Base-by-base conservation (phyloP, 2,888 invertebrate species). In the Ophioninae sp. region DNA sequence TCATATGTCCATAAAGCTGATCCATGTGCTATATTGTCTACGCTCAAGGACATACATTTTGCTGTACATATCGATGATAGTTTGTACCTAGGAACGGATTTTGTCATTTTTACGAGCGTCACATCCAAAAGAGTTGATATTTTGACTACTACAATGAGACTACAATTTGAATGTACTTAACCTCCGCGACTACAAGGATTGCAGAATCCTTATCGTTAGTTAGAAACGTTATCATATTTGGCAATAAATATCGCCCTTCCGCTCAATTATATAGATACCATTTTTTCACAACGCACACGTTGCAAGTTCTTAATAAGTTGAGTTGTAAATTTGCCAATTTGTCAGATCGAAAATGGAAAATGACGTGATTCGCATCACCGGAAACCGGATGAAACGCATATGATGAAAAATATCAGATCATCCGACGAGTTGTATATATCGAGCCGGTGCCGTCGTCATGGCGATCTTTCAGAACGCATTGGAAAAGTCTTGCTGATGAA, bases 51-150 rank as follows among this genome's bases (percentile, higher is more conserved):
- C 17, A 10, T 51, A 30, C 30, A 30, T 30, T 30, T 30, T 30
- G 30, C 30, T 51, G 51, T 51, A 30, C n/a, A 30, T 13, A 23
- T 23, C 5, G 13, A 7, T n/a, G 8, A 17, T 23, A 0, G 17
- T 68, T 68, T 23, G 22, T 51, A 13, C 20, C 30, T 23, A 7
- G 23, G 6, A 51, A 17, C 30, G 44, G 23, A 51, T 68, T n/a
- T 51, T 68, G 8, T 44, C 17, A 22, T 67, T 44, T 20, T 68
- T 17, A 9, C 2, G 30, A 9, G 13, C 44, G 23, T 17, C 51
- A 51, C 68, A 68, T 23, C 68, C 23, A 51, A 23, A 41, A 51
- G 0, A 51, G 68, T 68, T 51, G 68, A 51, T 68, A 44, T 51
- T 23, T 68, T 68, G 68, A 68, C 68, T 68, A 44, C 23, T 22